Percentiles rank a stretch among this genome's conserved stretches.
Evolutionary conservation across 1,140 invertebrate species (phyloP).

Genomic region (Probaryconus sp.): DNA sequence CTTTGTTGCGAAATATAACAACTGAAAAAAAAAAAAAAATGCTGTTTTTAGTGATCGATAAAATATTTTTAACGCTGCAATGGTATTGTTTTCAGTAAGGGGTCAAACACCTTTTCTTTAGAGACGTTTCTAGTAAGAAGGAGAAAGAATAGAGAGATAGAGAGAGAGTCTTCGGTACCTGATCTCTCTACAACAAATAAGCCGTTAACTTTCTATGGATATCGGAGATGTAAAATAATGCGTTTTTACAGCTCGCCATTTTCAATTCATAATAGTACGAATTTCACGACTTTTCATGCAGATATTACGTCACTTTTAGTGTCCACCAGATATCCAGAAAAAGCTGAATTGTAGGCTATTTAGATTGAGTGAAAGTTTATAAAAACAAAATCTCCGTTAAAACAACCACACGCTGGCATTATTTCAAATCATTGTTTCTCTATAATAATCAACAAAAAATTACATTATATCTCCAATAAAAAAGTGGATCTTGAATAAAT

Average conservation of each 20-base stretch:
- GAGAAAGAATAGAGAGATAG: slow-evolving; percentile 12
- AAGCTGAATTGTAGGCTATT: slow-evolving; percentile 24
- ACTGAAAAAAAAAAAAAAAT: too few relatives aligned
- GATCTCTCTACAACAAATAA: slow-evolving; percentile 50
- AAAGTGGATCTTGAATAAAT: too few relatives aligned
- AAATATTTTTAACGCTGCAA: not conserved
- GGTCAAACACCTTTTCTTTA: slow-evolving; percentile 31
- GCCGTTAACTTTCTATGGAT: slow-evolving; percentile 42
- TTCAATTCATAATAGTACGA: slow-evolving; percentile 53
- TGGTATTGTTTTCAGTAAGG: slow-evolving; percentile 20
- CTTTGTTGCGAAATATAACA: too few relatives aligned
- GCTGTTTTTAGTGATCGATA: not conserved
- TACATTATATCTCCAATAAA: too few relatives aligned
- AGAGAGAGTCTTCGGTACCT: slow-evolving; percentile 13
- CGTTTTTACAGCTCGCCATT: slow-evolving; percentile 38
- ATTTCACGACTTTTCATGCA: slow-evolving; percentile 40
- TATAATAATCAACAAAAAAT: not conserved
- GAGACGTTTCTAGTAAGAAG: slow-evolving; percentile 17
- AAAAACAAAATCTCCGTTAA: slow-evolving; percentile 27
- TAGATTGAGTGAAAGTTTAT: slow-evolving; percentile 44
- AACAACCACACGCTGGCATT: not conserved
- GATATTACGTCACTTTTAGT: slow-evolving; percentile 34
- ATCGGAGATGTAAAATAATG: slow-evolving; percentile 39
- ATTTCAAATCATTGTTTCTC: too few relatives aligned
- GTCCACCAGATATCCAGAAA: slow-evolving; percentile 4